Evolutionary conservation across 2,113 vertebrate species (phyloP).

Genomic region (Monarcha castaneiventris): DNA sequence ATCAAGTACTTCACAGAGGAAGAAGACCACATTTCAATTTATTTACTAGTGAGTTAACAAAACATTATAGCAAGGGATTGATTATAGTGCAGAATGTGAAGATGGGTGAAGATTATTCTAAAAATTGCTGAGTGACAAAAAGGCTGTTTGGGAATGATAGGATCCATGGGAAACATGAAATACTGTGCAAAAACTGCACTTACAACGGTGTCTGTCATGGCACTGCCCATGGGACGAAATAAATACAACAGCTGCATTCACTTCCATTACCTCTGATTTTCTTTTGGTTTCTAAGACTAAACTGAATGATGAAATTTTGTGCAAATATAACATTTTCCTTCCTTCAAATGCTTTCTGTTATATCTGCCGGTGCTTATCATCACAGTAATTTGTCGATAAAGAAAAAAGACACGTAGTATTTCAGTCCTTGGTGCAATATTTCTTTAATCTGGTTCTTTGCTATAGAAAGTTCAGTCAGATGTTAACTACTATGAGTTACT

Average conservation of each 20-base stretch:
- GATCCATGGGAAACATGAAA: neutral
- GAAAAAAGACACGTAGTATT: neutral
- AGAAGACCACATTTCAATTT: neutral
- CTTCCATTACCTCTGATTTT: neutral
- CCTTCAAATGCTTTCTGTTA: neutral
- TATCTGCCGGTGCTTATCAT: neutral
- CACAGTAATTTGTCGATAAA: neutral
- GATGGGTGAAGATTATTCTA: neutral
- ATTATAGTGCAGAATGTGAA: neutral
- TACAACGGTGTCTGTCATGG: neutral
- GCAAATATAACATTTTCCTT: neutral
- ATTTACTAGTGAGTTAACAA: neutral
- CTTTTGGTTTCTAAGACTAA: neutral
- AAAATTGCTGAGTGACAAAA: neutral
- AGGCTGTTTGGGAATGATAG: neutral
- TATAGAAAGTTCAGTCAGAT: conserved; percentile 38
- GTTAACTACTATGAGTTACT: conserved; percentile 40
- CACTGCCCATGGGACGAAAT: neutral
- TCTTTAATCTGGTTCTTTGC: conserved; percentile 44
- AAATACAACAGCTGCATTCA: neutral
- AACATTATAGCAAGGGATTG: neutral
- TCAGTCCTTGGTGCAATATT: conserved; percentile 3
- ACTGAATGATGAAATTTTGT: neutral
- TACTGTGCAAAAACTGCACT: neutral
- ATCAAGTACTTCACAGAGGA: neutral